A percentile compares a stretch with the other conserved stretches of the same genome.
Evolutionary conservation across 2,113 vertebrate species (phyloP).

Genomic region (Ciconia maguari): DNA sequence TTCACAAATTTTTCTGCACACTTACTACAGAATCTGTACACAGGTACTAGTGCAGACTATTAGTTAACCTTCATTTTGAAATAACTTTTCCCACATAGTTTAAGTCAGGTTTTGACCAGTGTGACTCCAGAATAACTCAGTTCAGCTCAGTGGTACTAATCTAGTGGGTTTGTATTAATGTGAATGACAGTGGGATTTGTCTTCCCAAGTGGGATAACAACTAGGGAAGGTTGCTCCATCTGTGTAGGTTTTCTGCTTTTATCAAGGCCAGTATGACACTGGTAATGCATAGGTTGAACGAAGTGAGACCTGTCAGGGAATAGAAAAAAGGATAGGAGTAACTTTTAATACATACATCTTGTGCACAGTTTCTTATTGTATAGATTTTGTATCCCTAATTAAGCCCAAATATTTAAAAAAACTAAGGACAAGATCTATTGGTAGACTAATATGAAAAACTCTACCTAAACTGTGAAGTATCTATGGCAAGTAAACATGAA

Average conservation of each 20-base stretch:
- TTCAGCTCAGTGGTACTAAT: background rate
- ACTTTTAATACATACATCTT: background rate
- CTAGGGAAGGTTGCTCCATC: background rate
- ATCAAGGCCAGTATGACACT: rapidly evolving
- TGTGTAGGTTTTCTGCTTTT: background rate
- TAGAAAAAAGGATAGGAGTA: background rate
- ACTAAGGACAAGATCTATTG: rapidly evolving
- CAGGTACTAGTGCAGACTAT: background rate
- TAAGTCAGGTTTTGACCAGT: background rate
- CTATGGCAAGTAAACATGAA: background rate
- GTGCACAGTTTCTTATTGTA: background rate
- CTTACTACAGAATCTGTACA: background rate
- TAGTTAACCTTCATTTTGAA: background rate
- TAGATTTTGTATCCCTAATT: background rate
- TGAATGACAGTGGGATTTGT: background rate
- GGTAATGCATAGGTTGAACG: background rate
- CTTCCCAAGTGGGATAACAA: background rate
- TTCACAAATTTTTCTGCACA: background rate
- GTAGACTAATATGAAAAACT: background rate
- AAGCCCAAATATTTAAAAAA: background rate
- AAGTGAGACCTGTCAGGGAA: background rate
- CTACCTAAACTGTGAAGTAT: background rate
- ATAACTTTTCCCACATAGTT: background rate
- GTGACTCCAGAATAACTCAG: background rate
- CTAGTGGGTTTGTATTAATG: background rate